Evolutionary conservation across 2,113 vertebrate species (phyloP), one percentile per base, ranked within the genome.

Genomic region (Anarrhichthys ocellatus): DNA sequence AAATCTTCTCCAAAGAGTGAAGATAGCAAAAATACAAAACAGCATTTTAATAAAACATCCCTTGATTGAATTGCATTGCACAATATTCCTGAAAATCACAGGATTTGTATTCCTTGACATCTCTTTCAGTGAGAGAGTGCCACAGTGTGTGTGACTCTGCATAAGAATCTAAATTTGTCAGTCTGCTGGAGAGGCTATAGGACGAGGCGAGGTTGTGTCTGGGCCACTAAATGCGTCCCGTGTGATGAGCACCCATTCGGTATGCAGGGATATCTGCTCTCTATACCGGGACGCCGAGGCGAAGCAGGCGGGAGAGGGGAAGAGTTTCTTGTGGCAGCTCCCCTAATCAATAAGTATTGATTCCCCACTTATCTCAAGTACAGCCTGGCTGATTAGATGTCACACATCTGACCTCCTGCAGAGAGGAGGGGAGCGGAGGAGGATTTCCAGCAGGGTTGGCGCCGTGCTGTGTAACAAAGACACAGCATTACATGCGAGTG

Each of bases 311-410:
- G 42, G 52, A 34, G 13, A 22, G 62, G 73, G 38, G 27, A 69
- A 40, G 68, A 73, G 32, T 59, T 84, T 84, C 78, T 82, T 77
- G 81, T 80, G 80, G 66, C 64, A 73, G 83, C 82, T 71, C 52
- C 52, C 32, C 75, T 70, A 79, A 93, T 94, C 92, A 88, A 92
- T 91, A 86, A 11, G 22, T 77, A 94, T 93, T 61, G 90, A 95
- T 92, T 89, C 63, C 29, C 71, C 77, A 82, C 84, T 90, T 90
- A 92, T 93, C 92, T 92, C 78, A 84, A 74, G 80, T 78, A 56
- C 81, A 79, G 90, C 50, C 69, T 22, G 73, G 84, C 83, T 86
- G 90, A 92, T 88, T 83, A 87, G 87, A 80, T 89, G 84, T 77
- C 86, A 81, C 77, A 80, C 77, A 65, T 84, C 48, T 73, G 83